Percentiles rank a stretch among this genome's conserved stretches.
These are phyloP conservation scores for Drosophila murphyi DNA, from an alignment of 1,140 invertebrate species.

Conservation along the genomic window DNA sequence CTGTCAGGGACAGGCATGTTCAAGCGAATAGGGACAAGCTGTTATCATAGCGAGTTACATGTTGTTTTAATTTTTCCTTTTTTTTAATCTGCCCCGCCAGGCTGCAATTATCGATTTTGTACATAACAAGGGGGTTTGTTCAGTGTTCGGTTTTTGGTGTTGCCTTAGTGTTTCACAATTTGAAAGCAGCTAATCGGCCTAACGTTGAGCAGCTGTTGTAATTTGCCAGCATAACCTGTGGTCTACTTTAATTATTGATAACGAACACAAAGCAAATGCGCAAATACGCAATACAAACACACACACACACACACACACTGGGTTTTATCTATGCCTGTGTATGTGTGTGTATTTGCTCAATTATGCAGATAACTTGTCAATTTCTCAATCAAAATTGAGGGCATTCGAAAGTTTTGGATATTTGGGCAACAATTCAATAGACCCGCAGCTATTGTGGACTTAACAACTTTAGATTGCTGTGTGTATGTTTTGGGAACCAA, in stretches of 20 bases:
- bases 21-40: constrained; percentile 26
- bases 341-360: constrained; percentile 16
- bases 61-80: constrained; percentile 43
- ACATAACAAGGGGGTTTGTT: constrained; percentile 38
- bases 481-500: not conserved
- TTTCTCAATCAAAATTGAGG: constrained; percentile 33
- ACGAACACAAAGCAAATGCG: constrained; percentile 37
- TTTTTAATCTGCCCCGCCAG: constrained; percentile 54
- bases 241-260: constrained; percentile 65
- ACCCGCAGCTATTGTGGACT: too few relatives aligned
- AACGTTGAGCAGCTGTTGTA: constrained; percentile 66
- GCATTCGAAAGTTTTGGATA: constrained; percentile 21
- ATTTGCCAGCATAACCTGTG: constrained; percentile 45
- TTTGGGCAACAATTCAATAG: constrained; percentile 12
- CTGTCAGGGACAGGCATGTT: constrained; percentile 14
- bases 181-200: constrained; percentile 29
- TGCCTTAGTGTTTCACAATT: constrained; percentile 65
- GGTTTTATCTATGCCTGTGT: too few relatives aligned
- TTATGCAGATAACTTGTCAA: constrained; percentile 33
- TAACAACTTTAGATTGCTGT: constrained; percentile 9
- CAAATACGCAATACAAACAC: not conserved
- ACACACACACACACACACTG: not conserved
- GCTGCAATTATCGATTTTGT: constrained; percentile 72
- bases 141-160: not conserved
- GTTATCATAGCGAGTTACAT: constrained; percentile 55